phyloP scores from a whole-genome alignment of 2,797 vertebrate species.

The Miichthys miiuy region DNA sequence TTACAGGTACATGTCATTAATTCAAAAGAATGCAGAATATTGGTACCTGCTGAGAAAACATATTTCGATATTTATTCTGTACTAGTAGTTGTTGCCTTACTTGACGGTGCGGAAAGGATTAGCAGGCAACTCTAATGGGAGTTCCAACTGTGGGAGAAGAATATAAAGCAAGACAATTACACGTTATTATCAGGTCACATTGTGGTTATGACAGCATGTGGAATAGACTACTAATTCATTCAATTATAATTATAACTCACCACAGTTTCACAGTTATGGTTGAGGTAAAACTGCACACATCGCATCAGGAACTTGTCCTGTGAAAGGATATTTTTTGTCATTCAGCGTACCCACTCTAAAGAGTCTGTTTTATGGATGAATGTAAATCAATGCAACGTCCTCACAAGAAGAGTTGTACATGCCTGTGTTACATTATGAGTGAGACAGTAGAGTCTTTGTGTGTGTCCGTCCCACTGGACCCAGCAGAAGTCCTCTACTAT shows the following conservation, averaged over 20 bases:
- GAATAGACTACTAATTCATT: not conserved
- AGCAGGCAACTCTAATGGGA: conserved; percentile 78
- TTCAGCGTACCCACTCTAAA: not conserved
- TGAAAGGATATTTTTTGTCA: conserved; percentile 13
- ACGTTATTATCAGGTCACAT: not conserved
- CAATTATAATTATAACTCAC: conserved; percentile 78
- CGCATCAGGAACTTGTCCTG: conserved; percentile 88
- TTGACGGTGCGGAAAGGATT: conserved; percentile 75
- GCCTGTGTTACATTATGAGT: conserved; percentile 83
- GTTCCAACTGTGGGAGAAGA: conserved; percentile 88
- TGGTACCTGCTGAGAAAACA: not conserved
- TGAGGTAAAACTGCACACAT: conserved; percentile 92
- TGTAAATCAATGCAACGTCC: not conserved
- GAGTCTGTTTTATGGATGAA: not conserved
- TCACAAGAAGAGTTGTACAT: not conserved
- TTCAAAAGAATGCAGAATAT: not conserved
- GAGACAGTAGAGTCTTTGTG: conserved; percentile 94
- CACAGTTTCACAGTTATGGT: conserved; percentile 87
- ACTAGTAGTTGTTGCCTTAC: conserved; percentile 66
- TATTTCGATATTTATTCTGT: conserved; percentile 1
- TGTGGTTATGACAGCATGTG: not conserved
- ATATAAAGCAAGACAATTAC: not conserved
- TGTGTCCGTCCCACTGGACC: conserved; percentile 93
- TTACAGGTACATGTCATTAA: conserved; percentile 3
- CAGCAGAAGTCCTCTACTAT: conserved; percentile 93